Evolutionary conservation across 92 coral and sea anemone species (phyloP), one percentile per base, ranked within the genome.

Genomic region (Parazoanthus atlanticus): DNA sequence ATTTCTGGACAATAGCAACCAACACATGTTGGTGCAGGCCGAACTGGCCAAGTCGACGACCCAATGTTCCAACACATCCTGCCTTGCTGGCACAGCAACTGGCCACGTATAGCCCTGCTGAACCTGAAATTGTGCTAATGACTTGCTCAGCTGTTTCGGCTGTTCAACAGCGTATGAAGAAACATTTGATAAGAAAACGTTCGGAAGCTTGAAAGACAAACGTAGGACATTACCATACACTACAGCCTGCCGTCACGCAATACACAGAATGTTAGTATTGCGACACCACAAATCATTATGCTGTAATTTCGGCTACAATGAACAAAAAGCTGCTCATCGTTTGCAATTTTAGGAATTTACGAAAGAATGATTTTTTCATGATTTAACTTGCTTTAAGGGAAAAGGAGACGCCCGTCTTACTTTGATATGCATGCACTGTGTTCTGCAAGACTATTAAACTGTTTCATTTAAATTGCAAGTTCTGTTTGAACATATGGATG

Each of bases 351-450:
- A 71, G 13, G 33, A 26, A 10, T 2, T 26, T 26, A 71, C 38
- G 76, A 67, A 71, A 26, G 76, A 29, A 71, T 29, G 76, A 71
- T 71, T 23, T 5, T 71, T 71, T 71, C 76, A 71, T 29, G 76
- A 71, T 8, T 71, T 71, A 16, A 67, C 31, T 67, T 67, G 31
- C 58, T 52, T 52, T 15, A 52, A 52, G 58, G 58, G 49, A 52
- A 52, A 52, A 15, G 3, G 58, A 52, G 21, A 52, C 58, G 10
- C 28, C 69, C 25, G 26, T 21, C 69, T 5, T 19, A 12, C 11
- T 15, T 61, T 61, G 69, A 61, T 61, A 61, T 61, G 69, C 69
- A 61, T 61, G 69, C 69, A 61, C 69, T 5, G 28, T 25, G 28
- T 61, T 61, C 21, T 61, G 28, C 69, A 61, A 61, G 28, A 61